A percentile compares a stretch with the other conserved stretches of the same genome.
Evolutionary conservation across 2,888 invertebrate genomes (phyloP).

Genomic region (Elgonia sp.): DNA sequence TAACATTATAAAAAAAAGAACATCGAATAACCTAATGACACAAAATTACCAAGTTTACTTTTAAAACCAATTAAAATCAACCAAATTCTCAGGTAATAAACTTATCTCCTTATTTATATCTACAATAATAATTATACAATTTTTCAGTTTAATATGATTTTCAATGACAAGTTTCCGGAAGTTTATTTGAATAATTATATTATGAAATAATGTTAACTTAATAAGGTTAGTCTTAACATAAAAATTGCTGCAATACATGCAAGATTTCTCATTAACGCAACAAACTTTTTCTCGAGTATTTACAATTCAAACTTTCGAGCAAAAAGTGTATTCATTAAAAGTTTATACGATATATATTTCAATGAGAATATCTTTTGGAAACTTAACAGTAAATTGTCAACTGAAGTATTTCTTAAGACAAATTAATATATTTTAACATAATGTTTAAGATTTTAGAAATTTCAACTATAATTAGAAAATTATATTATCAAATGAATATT

Average conservation of each 20-base stretch:
- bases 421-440: neutral
- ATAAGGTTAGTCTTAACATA: neutral
- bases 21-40: too few relatives aligned
- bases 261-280: neutral
- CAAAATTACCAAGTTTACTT: too few relatives aligned
- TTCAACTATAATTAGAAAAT: too few relatives aligned
- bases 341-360: constrained; percentile 8
- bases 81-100: too few relatives aligned
- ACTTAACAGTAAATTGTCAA: neutral
- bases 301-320: constrained; percentile 5
- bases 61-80: too few relatives aligned
- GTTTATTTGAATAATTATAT: neutral
- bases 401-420: neutral
- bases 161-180: too few relatives aligned
- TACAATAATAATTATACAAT: too few relatives aligned
- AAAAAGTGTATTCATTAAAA: constrained; percentile 1
- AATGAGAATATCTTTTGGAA: neutral
- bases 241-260: neutral
- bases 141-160: too few relatives aligned
- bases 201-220: neutral
- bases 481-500: too few relatives aligned
- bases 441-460: too few relatives aligned
- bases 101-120: too few relatives aligned
- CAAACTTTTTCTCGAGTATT: neutral
- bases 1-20: too few relatives aligned